These are phyloP conservation scores for Melanerpes formicivorus DNA, from an alignment of 2,113 vertebrate genomes.

Conservation along the genomic window DNA sequence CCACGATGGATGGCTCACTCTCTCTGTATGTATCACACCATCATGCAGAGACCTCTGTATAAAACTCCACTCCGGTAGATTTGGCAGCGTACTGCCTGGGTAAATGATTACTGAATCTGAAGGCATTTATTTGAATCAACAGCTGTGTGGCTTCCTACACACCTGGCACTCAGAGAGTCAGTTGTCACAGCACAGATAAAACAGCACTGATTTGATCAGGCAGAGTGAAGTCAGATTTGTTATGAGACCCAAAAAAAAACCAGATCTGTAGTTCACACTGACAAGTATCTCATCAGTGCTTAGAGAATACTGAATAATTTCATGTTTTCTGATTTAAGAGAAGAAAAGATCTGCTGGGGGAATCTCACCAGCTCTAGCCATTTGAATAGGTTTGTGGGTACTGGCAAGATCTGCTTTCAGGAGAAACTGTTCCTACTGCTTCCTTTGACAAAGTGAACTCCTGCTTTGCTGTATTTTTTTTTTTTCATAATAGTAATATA, in stretches of 20 bases:
- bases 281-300: neutral
- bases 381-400: neutral
- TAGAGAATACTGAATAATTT: neutral
- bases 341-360: neutral
- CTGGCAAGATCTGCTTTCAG: neutral
- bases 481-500: neutral
- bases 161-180: slow-evolving; percentile 8
- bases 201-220: neutral
- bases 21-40: neutral
- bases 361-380: neutral
- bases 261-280: neutral
- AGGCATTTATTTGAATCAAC: neutral
- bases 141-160: slow-evolving; percentile 3
- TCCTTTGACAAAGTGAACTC: neutral
- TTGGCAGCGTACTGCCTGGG: neutral
- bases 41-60: neutral
- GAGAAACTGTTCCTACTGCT: neutral
- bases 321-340: neutral
- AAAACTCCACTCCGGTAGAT: neutral
- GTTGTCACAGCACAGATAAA: slow-evolving; percentile 11
- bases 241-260: neutral
- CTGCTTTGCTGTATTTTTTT: neutral
- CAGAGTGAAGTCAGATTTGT: neutral
- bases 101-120: neutral
- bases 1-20: neutral